Percentiles rank a stretch among this genome's conserved stretches.
Evolutionary conservation across 1,140 invertebrate genomes (phyloP).

Genomic region (Zaprionus tsacasi): DNA sequence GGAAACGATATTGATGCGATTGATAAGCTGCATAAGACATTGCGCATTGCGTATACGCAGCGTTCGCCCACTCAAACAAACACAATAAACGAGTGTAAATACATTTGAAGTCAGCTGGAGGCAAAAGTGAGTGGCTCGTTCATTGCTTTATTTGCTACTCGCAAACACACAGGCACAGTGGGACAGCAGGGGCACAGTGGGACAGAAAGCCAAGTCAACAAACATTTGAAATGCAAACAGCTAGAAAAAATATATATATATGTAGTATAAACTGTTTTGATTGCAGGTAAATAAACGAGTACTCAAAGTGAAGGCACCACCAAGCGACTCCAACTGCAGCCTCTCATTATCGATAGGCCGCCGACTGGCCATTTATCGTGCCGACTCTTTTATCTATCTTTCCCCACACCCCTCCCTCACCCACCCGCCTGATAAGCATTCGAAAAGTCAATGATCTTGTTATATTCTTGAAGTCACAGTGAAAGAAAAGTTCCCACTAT

Average conservation of each 20-base stretch:
- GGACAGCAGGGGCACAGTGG: neutral
- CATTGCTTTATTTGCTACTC: slow-evolving; percentile 38
- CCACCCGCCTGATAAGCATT: slow-evolving; percentile 49
- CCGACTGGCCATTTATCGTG: slow-evolving; percentile 68
- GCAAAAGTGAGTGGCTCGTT: slow-evolving; percentile 57
- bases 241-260: slow-evolving; percentile 14
- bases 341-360: slow-evolving; percentile 61
- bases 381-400: slow-evolving; percentile 65
- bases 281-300: slow-evolving; percentile 67
- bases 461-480: neutral
- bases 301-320: slow-evolving; percentile 22
- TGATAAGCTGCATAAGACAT: slow-evolving; percentile 32
- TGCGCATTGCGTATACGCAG: slow-evolving; percentile 66
- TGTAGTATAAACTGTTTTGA: slow-evolving; percentile 68
- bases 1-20: slow-evolving; percentile 2
- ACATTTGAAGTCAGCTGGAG: slow-evolving; percentile 34
- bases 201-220: slow-evolving; percentile 38
- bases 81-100: slow-evolving; percentile 41
- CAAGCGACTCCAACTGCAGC: slow-evolving; percentile 26
- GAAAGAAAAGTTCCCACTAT: neutral
- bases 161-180: slow-evolving; percentile 23
- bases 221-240: slow-evolving; percentile 57
- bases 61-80: slow-evolving; percentile 54
- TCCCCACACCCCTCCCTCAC: neutral
- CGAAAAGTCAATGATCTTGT: slow-evolving; percentile 63